Percentiles rank a stretch among this genome's conserved stretches.
Conservation (phyloP, 2,797 vertebrate species). For the Phoxinus dragarum region DNA sequence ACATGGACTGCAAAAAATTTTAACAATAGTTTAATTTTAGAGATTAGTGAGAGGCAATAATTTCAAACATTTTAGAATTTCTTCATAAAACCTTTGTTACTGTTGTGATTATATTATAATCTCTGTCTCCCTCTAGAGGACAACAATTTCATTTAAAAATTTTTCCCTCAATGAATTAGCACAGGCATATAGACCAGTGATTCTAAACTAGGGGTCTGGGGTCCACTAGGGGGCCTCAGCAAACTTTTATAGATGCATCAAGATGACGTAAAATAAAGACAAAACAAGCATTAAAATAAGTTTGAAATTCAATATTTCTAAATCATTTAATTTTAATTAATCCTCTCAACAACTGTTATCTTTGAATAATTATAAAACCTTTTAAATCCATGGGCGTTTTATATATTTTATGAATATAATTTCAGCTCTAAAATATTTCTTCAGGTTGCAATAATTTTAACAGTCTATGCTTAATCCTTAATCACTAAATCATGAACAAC, state of each 20-base stretch:
- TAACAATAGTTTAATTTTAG: not conserved
- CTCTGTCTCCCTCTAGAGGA: slow-evolving; percentile 61
- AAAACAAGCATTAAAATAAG: not conserved
- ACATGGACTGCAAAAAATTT: not conserved
- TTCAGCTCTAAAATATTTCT: not conserved
- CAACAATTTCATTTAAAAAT: not conserved
- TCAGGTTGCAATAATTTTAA: too few species aligned
- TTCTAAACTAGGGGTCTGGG: not conserved
- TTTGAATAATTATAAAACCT: not conserved
- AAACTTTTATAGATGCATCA: not conserved
- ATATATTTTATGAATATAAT: not conserved
- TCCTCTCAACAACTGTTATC: not conserved
- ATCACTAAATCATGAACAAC: not conserved
- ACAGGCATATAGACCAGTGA: not conserved
- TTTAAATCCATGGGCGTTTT: not conserved
- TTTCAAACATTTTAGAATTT: not conserved
- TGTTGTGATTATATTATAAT: not conserved
- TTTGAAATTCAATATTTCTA: not conserved
- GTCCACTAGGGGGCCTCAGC: not conserved
- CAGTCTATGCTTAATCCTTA: not conserved
- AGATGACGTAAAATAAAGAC: not conserved
- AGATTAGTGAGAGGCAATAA: not conserved
- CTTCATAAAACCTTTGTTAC: not conserved
- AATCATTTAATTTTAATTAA: not conserved
- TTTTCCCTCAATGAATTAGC: not conserved